phyloP scores from a whole-genome alignment of 2,888 invertebrate species.

The Scelioninae gen. 1 region DNA sequence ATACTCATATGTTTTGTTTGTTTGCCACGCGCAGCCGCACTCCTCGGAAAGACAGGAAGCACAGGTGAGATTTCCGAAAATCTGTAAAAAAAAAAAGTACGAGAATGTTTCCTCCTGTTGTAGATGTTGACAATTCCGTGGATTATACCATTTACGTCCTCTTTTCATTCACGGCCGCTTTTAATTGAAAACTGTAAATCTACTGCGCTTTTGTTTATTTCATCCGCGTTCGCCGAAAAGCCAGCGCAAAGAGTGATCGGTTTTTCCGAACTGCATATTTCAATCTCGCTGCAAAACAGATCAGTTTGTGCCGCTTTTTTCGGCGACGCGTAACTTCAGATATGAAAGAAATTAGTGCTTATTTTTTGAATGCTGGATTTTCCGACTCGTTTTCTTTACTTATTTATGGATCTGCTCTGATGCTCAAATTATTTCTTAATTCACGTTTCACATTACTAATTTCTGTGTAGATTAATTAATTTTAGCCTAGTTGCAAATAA shows the following conservation, averaged over 20 bases:
- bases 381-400: not conserved
- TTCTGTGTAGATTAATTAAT: not conserved
- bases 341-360: conserved; percentile 11
- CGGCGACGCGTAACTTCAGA: not conserved
- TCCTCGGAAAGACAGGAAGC: conserved; percentile 84
- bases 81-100: conserved; percentile 16
- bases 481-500: not conserved
- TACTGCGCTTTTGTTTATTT: conserved; percentile 46
- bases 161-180: conserved; percentile 42
- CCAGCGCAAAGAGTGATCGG: conserved; percentile 21
- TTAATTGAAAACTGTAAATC: conserved; percentile 54
- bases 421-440: not conserved
- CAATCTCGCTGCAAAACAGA: conserved; percentile 8
- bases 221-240: conserved; percentile 16
- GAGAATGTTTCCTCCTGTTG: conserved; percentile 48
- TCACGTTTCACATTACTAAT: conserved; percentile 10
- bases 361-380: not conserved
- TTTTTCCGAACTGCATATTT: conserved; percentile 15
- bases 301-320: conserved; percentile 4
- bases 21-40: conserved; percentile 80
- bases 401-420: not conserved
- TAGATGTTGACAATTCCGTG: conserved; percentile 45
- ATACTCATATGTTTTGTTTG: conserved; percentile 73
- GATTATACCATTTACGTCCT: conserved; percentile 46
- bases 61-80: conserved; percentile 82